These are phyloP conservation scores for Momotus momota DNA, from an alignment of 2,797 vertebrate genomes.

Conservation along the genomic window DNA sequence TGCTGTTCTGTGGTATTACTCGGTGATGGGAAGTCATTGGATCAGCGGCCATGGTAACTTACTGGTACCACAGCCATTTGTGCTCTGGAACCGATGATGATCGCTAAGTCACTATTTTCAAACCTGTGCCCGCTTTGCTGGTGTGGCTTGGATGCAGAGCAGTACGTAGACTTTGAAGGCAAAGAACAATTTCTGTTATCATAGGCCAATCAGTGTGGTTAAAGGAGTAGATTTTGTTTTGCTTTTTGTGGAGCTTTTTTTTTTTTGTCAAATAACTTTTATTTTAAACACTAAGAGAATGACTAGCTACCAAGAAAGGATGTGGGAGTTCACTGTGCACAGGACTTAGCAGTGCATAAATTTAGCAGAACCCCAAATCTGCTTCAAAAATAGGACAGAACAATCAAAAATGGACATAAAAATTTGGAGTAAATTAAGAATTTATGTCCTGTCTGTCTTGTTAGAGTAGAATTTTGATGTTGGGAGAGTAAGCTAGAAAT, in stretches of 20 bases:
- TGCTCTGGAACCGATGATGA: background rate
- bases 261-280: background rate
- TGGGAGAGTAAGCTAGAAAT: background rate
- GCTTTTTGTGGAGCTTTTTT: background rate
- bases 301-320: background rate
- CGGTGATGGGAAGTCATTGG: background rate
- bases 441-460: background rate
- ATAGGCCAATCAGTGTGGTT: background rate
- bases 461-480: background rate
- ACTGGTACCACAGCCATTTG: background rate
- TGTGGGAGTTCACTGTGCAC: background rate
- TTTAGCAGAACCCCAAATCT: background rate
- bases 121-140: background rate
- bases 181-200: background rate
- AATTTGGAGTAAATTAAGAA: background rate
- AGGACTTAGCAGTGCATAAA: background rate
- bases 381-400: background rate
- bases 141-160: background rate
- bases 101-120: background rate
- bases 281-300: background rate
- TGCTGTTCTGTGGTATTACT: background rate
- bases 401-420: background rate
- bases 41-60: background rate
- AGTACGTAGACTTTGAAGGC: background rate
- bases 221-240: background rate